phyloP scores from a whole-genome alignment of 2,797 vertebrate genomes.

The Urocyon cinereoargenteus region DNA sequence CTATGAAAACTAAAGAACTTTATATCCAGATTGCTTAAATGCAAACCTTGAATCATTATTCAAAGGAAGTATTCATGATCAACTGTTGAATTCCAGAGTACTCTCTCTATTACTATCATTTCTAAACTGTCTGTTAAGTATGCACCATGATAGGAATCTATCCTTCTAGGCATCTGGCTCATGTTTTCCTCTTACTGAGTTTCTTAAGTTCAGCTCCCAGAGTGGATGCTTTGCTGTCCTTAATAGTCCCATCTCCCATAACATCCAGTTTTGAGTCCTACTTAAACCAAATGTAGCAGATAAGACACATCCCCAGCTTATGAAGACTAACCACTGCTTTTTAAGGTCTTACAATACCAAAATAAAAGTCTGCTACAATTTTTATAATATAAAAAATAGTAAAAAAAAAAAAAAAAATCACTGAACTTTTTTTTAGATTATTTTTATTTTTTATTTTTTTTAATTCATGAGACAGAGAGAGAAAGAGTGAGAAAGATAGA shows the following conservation, averaged over 20 bases:
- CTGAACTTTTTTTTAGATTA: too few species aligned
- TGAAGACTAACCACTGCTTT: constrained; percentile 19
- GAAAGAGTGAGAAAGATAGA: too few species aligned
- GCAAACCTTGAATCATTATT: constrained; percentile 53
- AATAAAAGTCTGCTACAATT: constrained; percentile 37
- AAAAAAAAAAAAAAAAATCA: too few species aligned
- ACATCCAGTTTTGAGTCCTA: neutral
- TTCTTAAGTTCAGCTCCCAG: constrained; percentile 53
- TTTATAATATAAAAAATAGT: neutral
- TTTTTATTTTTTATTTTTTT: too few species aligned
- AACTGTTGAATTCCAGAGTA: constrained; percentile 45
- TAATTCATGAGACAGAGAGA: too few species aligned
- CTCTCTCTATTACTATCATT: neutral
- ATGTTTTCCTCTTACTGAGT: constrained; percentile 47
- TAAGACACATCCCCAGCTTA: neutral
- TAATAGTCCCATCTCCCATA: neutral
- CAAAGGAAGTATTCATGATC: constrained; percentile 38
- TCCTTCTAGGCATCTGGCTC: constrained; percentile 63
- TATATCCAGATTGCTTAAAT: neutral
- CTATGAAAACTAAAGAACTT: constrained; percentile 26
- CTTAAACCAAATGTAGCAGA: neutral
- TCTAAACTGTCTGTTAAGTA: constrained; percentile 34
- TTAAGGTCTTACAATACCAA: neutral
- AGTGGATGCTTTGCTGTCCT: neutral
- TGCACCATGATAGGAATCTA: constrained; percentile 60